A percentile compares a stretch with the other conserved stretches of the same genome.
Evolutionary conservation across 2,888 invertebrate genomes (phyloP).

Genomic region (Pandemis corylana): DNA sequence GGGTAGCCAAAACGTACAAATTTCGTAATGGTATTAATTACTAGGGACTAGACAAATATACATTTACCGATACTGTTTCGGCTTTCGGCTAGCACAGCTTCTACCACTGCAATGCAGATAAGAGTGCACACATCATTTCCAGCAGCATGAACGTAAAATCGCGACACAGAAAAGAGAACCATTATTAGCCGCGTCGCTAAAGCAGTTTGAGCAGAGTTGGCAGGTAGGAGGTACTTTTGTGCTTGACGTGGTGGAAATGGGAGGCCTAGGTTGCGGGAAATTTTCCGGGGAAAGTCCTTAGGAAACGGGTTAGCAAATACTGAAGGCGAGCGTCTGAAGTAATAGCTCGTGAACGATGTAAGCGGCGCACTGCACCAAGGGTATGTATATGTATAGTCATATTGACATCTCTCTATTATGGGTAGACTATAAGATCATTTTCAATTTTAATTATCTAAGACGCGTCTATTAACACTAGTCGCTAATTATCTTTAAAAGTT

Average conservation of each 20-base stretch:
- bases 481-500: background rate
- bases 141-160: background rate
- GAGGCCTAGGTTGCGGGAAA: constrained; percentile 7
- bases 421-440: background rate
- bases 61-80: background rate
- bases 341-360: background rate
- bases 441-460: background rate
- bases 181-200: background rate
- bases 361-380: background rate
- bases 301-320: constrained; percentile 22
- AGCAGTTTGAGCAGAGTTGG: background rate
- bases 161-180: background rate
- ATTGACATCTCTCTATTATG: background rate
- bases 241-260: background rate
- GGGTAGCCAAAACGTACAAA: no score
- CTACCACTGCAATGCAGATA: background rate
- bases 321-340: constrained; percentile 1
- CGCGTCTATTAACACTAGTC: background rate
- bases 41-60: no score
- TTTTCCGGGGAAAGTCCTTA: constrained; percentile 9
- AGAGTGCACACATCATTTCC: background rate
- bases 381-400: no score
- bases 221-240: background rate
- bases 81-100: background rate
- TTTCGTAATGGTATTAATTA: no score